phyloP scores from a whole-genome alignment of 2,888 invertebrate genomes.

The Sycophila texana region DNA sequence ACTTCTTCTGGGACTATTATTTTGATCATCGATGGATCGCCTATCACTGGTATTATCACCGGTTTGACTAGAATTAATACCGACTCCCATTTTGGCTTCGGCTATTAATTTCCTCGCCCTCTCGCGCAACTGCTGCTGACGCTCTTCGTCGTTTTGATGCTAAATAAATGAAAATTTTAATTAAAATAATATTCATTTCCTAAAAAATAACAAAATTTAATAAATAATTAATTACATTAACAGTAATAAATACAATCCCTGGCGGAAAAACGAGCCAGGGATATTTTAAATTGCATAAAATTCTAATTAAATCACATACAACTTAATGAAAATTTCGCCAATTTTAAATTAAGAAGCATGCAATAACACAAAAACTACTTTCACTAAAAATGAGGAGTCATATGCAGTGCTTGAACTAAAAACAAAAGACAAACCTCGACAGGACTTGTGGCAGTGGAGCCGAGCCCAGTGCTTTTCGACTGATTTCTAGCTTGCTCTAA shows the following conservation, averaged over 20 bases:
- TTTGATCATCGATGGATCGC: constrained; percentile 72
- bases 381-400: constrained; percentile 8
- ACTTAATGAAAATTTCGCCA: too few species aligned
- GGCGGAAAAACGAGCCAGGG: too few species aligned
- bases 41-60: constrained; percentile 69
- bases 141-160: constrained; percentile 86
- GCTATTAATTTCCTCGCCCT: constrained; percentile 92
- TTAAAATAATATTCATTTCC: background rate
- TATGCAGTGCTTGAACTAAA: constrained; percentile 19
- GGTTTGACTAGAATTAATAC: constrained; percentile 72
- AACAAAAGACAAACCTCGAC: constrained; percentile 74
- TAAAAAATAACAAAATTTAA: background rate
- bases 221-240: constrained; percentile 2
- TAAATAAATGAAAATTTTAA: constrained; percentile 35
- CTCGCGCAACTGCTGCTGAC: constrained; percentile 90
- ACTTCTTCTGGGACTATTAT: constrained; percentile 73
- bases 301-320: too few species aligned
- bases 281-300: background rate
- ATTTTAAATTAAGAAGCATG: background rate
- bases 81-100: constrained; percentile 84
- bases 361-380: constrained; percentile 14
- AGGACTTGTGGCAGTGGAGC: constrained; percentile 77
- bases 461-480: constrained; percentile 74
- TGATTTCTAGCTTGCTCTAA: constrained; percentile 85
- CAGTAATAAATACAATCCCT: background rate